Evolutionary conservation across 2,797 vertebrate genomes (phyloP).

Genomic region (Enteromius viviparus): DNA sequence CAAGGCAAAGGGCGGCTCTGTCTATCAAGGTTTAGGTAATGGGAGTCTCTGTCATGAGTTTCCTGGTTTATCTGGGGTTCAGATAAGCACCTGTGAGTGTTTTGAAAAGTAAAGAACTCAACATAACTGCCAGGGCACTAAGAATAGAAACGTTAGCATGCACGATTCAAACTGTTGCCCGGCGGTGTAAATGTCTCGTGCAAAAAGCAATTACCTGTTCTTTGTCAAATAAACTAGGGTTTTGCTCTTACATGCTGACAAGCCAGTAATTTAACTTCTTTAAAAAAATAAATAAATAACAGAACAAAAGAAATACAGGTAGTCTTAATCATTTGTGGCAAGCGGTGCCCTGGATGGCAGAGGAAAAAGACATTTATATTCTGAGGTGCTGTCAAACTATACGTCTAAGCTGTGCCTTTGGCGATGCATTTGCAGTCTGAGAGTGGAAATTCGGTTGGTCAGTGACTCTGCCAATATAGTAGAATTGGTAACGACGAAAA

Average conservation of each 20-base stretch:
- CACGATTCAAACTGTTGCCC: conserved; percentile 2
- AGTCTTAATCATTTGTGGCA: conserved; percentile 27
- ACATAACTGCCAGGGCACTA: conserved; percentile 1
- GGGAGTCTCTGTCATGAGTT: conserved; percentile 30
- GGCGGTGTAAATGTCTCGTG: conserved; percentile 3
- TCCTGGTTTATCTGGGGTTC: conserved; percentile 20
- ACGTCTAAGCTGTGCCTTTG: not conserved
- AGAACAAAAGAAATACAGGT: not conserved
- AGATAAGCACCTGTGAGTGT: conserved; percentile 39
- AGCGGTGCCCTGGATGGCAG: not conserved
- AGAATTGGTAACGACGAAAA: not conserved
- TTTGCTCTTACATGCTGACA: conserved; percentile 31
- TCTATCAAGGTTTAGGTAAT: conserved; percentile 44
- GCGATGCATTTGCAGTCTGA: not conserved
- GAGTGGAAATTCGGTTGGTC: conserved; percentile 4
- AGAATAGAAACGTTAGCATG: conserved; percentile 31
- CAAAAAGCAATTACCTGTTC: conserved; percentile 39
- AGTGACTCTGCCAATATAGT: not conserved
- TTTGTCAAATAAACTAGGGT: conserved; percentile 35
- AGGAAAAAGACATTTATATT: conserved; percentile 11
- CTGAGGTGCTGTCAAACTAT: not conserved
- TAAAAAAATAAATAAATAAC: not conserved
- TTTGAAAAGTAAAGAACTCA: conserved; percentile 18
- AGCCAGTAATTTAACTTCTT: conserved; percentile 19
- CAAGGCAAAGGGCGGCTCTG: conserved; percentile 29